These are phyloP conservation scores for Lucilia cuprina DNA, from an alignment of 1,140 invertebrate genomes.

Conservation along the genomic window DNA sequence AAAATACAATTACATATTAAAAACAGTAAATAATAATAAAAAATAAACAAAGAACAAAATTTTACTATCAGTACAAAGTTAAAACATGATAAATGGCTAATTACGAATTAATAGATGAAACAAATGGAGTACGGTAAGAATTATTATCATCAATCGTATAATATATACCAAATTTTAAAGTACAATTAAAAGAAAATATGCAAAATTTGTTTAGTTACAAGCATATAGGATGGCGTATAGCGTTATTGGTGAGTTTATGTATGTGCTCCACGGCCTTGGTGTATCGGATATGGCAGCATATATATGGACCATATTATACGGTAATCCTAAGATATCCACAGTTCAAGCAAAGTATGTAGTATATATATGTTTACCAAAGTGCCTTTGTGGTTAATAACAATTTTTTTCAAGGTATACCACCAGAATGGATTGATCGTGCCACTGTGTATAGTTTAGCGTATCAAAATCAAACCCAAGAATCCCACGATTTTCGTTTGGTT, in stretches of 20 bases:
- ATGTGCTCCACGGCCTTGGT: conserved; percentile 37
- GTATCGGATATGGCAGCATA: conserved; percentile 34
- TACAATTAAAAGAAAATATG: not conserved
- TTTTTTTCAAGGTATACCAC: conserved; percentile 16
- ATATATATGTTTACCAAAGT: not conserved
- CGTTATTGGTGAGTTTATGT: conserved; percentile 30
- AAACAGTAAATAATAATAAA: not conserved
- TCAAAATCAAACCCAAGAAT: conserved; percentile 33
- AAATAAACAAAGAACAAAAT: not conserved
- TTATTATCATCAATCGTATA: not conserved
- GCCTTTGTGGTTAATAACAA: not conserved
- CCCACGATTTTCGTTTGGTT: conserved; percentile 39
- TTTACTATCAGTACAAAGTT: not conserved
- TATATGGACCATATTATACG: conserved; percentile 27
- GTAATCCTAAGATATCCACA: conserved; percentile 30
- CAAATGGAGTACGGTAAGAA: conserved; percentile 28
- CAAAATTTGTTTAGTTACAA: conserved; percentile 6
- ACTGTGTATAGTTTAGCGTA: conserved; percentile 24
- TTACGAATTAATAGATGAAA: conserved; percentile 36
- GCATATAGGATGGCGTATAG: conserved; percentile 37
- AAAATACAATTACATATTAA: not conserved
- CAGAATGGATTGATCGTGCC: conserved; percentile 34
- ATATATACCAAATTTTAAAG: not conserved
- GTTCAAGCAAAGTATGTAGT: conserved; percentile 18
- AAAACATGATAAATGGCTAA: conserved; percentile 16